Percentiles rank a stretch among this genome's conserved stretches.
phyloP scores from a whole-genome alignment of 1,140 invertebrate species.

The Bursaphelenchus mucronatus region DNA sequence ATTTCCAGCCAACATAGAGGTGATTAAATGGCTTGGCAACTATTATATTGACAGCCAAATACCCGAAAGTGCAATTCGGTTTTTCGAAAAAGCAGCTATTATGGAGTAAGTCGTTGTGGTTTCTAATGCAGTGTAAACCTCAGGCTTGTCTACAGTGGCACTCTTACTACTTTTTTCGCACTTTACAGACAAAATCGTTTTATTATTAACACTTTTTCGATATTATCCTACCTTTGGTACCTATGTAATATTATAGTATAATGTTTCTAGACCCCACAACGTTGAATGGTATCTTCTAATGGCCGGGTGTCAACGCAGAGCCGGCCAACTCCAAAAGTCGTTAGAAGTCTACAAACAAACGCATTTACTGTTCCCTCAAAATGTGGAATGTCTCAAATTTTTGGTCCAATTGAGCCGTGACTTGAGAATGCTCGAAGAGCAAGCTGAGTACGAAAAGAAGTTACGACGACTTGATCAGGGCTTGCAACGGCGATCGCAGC shows the following conservation, averaged over 20 bases:
- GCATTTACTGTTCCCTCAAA: conserved; percentile 56
- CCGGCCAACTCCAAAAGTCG: conserved; percentile 59
- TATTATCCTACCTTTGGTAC: too few relatives aligned
- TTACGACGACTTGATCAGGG: conserved; percentile 77
- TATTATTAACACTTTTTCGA: too few relatives aligned
- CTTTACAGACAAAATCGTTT: conserved; percentile 6
- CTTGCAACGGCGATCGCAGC: conserved; percentile 68
- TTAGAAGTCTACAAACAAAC: conserved; percentile 55
- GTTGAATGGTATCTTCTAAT: conserved; percentile 61
- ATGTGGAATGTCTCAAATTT: conserved; percentile 69
- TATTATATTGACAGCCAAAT: conserved; percentile 85
- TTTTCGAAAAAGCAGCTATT: conserved; percentile 81
- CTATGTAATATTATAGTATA: too few relatives aligned
- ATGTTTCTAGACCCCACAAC: conserved; percentile 11
- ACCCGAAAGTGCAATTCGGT: conserved; percentile 80
- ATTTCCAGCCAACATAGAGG: conserved; percentile 80
- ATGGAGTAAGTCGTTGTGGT: conserved; percentile 68
- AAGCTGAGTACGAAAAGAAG: conserved; percentile 73
- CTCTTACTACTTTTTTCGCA: background rate
- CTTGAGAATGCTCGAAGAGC: conserved; percentile 74
- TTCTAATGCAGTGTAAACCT: background rate
- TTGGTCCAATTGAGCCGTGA: conserved; percentile 76
- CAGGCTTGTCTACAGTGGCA: conserved; percentile 9
- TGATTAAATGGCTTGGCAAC: conserved; percentile 83
- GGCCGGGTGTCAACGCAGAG: conserved; percentile 53